Evolutionary conservation across 2,797 vertebrate genomes (phyloP).

Genomic region (Buceros bicornis): DNA sequence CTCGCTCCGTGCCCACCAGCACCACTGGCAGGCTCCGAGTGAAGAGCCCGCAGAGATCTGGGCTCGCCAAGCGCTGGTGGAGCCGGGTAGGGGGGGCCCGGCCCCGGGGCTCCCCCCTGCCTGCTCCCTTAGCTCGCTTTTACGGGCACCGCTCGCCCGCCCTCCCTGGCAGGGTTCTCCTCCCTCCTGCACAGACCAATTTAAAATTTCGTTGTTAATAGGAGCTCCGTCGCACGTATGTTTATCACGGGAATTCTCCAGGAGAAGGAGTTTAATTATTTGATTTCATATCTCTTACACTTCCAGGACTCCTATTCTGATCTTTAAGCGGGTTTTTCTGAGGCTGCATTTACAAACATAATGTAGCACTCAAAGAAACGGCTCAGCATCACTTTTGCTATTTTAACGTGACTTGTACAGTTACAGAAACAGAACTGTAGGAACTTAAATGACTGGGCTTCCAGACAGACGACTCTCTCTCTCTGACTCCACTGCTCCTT

Average conservation of each 20-base stretch:
- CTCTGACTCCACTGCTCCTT: neutral
- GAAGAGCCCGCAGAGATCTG: neutral
- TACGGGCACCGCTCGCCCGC: neutral
- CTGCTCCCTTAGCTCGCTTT: accelerated
- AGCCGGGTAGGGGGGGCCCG: neutral
- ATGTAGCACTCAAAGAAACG: neutral
- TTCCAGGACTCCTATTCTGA: neutral
- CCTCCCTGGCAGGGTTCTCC: neutral
- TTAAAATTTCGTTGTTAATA: neutral
- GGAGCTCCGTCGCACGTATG: neutral
- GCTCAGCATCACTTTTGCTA: neutral
- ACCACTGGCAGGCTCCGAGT: neutral
- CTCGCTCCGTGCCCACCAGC: neutral
- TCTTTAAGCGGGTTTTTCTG: neutral
- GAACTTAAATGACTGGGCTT: neutral
- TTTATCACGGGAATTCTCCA: neutral
- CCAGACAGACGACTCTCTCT: neutral
- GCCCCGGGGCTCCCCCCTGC: neutral
- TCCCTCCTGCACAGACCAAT: neutral
- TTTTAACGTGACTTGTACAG: neutral
- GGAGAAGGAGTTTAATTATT: neutral
- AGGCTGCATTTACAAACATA: neutral
- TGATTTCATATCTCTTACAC: neutral
- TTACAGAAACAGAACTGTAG: neutral
- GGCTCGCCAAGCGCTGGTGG: neutral